Evolutionary conservation across 2,888 invertebrate species (phyloP), one percentile per base, ranked within the genome.

Genomic region (Julus scandinavius): DNA sequence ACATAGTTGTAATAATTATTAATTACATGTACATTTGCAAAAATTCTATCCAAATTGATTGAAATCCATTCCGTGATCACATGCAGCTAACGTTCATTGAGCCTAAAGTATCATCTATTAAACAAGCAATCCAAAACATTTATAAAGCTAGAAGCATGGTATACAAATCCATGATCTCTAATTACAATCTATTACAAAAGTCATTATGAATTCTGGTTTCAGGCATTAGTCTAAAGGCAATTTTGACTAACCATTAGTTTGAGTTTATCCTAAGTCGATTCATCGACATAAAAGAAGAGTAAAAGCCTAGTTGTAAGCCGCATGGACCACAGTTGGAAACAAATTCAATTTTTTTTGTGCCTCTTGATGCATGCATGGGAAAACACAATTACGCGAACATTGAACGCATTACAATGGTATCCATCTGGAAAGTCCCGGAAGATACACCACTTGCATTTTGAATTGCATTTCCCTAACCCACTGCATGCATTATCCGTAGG

Each of bases 301-400:
- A 13, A 1, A 1, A 13, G 2, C 3, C 38, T 2, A 80, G 38
- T 80, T 80, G 29, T 72, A 38, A 38, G 80, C 80, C 54, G 29
- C 4, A 72, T 40, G 80, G 80, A 38, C 80, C 80, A 38, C 80
- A 80, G 38, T 80, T 80, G 38, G 80, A 80, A 80, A 80, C 38
- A 80, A 72, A 80, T 80, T 80, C 80, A 80, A 38, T 80, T 80
- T 80, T 80, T 80, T 80, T 40, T 80, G 29, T 80, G 80, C 80
- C 80, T 80, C 38, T 80, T 80, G 80, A 80, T 80, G 80, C 80
- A 80, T 80, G 80, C 80, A 80, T 80, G 80, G 80, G 38, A 80
- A 80, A 80, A 80, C 80, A 80, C 80, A 80, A 80, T 80, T 80
- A 80, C 80, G 38, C 80, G 80, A 80, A 15, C 80, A 80, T 80